Percentiles rank a stretch among this genome's conserved stretches.
Conservation (phyloP, 2,113 vertebrate species). For the Thalassarche chlororhynchos region DNA sequence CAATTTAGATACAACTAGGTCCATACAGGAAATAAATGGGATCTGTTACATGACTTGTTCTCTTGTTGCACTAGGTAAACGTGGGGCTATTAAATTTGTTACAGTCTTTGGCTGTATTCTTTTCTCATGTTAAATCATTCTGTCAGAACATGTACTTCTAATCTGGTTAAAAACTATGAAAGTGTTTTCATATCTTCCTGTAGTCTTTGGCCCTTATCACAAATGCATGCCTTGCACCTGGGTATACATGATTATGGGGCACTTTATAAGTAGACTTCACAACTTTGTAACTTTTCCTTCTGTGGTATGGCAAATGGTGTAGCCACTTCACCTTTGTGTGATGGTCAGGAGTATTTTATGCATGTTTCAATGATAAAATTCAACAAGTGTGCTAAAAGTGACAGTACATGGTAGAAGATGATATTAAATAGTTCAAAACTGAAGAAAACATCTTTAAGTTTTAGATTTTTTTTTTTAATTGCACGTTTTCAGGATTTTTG, state of each 20-base stretch:
- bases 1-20: background rate
- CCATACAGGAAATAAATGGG: too few species aligned
- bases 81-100: background rate
- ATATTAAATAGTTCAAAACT: background rate
- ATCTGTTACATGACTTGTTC: background rate
- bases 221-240: background rate
- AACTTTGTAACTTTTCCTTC: background rate
- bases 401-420: background rate
- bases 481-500: background rate
- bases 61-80: background rate
- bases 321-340: background rate
- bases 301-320: background rate
- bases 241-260: background rate
- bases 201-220: background rate
- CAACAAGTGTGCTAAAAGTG: background rate
- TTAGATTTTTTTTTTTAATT: background rate
- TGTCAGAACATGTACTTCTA: background rate
- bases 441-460: background rate
- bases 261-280: background rate
- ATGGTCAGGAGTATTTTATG: background rate
- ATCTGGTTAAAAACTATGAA: background rate
- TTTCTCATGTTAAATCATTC: background rate
- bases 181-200: background rate
- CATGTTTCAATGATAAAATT: background rate
- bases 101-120: background rate